Evolutionary conservation across 1,140 invertebrate species (phyloP), one percentile per base, ranked within the genome.

Genomic region (Drosophila pallidifrons): DNA sequence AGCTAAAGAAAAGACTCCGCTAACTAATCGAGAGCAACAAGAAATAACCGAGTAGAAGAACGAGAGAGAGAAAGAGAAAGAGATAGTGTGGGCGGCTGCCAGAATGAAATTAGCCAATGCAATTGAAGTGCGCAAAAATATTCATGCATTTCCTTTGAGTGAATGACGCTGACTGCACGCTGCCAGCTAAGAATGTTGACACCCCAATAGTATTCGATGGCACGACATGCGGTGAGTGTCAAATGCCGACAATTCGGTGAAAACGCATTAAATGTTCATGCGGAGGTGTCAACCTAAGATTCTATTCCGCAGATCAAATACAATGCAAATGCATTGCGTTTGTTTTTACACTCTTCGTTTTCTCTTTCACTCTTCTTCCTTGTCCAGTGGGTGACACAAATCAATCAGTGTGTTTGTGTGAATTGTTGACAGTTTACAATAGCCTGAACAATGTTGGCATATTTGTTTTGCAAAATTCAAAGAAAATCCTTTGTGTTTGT

Each of bases 91-190:
- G 66, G 58, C 57, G 66, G 13, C 41, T 54, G 54, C 32, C 49
- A 74, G 59, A 66, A n/a, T 2, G 13, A 75, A 70, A 57, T 16
- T 46, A 63, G 38, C 73, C 83, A 88, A 82, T 81, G 70, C 65
- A 64, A 51, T 75, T 75, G 41, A 87, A 88, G 78, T 83, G 83
- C 69, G 77, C 80, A 77, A 35, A 83, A 82, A 79, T 82, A 80
- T 82, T 88, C 75, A 49, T 80, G 68, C 52, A 71, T 77, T 77
- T 69, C 70, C 60, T 65, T 70, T 69, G 38, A 69, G 52, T 65
- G 59, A 67, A 82, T 75, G 59, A 54, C 72, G 25, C 38, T 82
- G 75, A 3, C 60, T 79, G 76, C 76, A 82, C 20, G 20, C 20
- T 25, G 38, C 69, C 75, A 13, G 20, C 3, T 16, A 4, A 25